Evolutionary conservation across 2,888 invertebrate species (phyloP), one percentile per base, ranked within the genome.

Genomic region (Lochmaea capreae): DNA sequence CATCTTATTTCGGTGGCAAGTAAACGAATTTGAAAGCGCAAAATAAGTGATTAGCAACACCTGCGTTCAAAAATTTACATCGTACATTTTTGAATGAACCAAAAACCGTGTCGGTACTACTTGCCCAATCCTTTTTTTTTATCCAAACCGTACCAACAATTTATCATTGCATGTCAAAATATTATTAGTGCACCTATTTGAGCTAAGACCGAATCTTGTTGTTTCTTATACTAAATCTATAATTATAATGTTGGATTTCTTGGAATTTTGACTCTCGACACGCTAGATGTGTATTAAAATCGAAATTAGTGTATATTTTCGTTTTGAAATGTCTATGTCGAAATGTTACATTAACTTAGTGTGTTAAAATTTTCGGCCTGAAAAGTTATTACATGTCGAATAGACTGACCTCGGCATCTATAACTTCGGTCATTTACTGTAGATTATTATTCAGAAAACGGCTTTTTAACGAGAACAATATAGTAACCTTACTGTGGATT

Each of bases 151-250:
- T 75, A 73, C 73, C 74, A 70, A 71, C 72, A 76, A 76, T 77
- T 77, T 68, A 76, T 78, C 78, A 76, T 78, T 76, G 79, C 79
- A 78, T 79, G 79, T 77, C 79, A 75, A 72, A 77, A 77, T 77
- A 79, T 76, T 78, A 79, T 79, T 79, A 79, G 74, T 70, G 77
- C 63, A 72, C 66, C 76, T 78, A 76, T 78, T 78, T 76, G 77
- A 78, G 74, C 76, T 76, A 74, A 77, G 76, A 73, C 75, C 73
- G 74, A 78, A 78, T 79, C 79, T 79, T 74, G 77, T 79, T 78
- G 75, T 79, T 39, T 77, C 77, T 75, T 72, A 78, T 76, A 78
- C 74, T 70, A 72, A 78, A 79, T 79, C 78, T 79, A 78, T 79
- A 79, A 79, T 79, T 79, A 79, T 76, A 74, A 74, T 69, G 77